Evolutionary conservation across 2,113 vertebrate genomes (phyloP).

Genomic region (Hydrochoerus hydrochaeris): DNA sequence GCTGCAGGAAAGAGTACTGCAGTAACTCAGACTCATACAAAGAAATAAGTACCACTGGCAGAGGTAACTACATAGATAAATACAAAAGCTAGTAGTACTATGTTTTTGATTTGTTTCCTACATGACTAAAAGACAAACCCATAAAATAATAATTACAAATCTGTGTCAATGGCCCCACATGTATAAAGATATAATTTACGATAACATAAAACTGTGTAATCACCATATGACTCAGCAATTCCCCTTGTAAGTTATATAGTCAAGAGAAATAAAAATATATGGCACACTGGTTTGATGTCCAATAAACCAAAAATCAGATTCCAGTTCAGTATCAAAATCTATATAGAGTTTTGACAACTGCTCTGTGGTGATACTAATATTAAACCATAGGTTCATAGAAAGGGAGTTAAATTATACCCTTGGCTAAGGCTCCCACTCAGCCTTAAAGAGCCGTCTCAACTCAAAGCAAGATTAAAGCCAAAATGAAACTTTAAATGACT

Average conservation of each 20-base stretch:
- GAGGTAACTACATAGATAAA: background rate
- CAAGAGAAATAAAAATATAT: background rate
- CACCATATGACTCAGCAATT: background rate
- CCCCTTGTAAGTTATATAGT: background rate
- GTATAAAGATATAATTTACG: background rate
- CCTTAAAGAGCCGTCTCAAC: background rate
- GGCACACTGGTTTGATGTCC: background rate
- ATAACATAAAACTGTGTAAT: background rate
- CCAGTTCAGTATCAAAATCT: background rate
- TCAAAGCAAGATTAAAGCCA: background rate
- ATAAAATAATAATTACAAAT: background rate
- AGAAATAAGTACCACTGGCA: background rate
- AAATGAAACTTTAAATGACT: background rate
- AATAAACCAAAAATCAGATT: background rate
- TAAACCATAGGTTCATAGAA: background rate
- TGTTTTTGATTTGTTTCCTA: background rate
- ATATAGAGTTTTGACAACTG: background rate
- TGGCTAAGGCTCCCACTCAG: background rate
- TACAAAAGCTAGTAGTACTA: background rate
- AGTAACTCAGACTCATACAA: background rate
- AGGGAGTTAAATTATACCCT: background rate
- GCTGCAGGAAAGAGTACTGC: background rate
- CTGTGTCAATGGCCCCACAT: background rate
- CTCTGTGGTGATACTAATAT: background rate
- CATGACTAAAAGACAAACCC: background rate